Conservation (phyloP, 2,113 vertebrate genomes). For the Piaya cayana region DNA sequence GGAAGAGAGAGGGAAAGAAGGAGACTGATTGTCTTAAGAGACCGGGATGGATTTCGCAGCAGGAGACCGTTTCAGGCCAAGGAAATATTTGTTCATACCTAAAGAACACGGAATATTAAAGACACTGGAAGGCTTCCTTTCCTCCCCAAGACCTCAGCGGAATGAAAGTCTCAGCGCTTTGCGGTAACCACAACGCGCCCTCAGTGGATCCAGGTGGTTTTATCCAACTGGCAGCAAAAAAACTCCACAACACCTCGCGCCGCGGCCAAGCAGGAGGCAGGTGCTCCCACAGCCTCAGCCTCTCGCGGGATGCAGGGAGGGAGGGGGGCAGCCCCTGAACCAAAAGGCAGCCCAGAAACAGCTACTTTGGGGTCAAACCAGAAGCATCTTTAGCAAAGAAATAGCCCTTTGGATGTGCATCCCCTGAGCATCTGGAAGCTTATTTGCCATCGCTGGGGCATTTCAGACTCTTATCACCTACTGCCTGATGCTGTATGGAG, state of each 20-base stretch:
- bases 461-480: neutral
- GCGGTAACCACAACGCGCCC: neutral
- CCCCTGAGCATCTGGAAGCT: neutral
- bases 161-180: neutral
- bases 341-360: neutral
- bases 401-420: neutral
- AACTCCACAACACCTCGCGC: neutral
- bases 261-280: neutral
- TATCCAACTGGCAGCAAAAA: neutral
- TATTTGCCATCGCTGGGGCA: neutral
- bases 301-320: neutral
- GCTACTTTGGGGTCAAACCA: neutral
- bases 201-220: neutral
- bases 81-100: slow-evolving; percentile 29
- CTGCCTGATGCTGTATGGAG: neutral
- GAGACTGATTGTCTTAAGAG: neutral
- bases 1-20: neutral
- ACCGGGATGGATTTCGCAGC: slow-evolving; percentile 31
- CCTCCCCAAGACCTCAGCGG: neutral
- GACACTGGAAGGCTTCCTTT: neutral
- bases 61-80: neutral
- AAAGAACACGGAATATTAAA: slow-evolving; percentile 18
- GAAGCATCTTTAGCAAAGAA: neutral
- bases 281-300: neutral
- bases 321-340: neutral